A percentile compares a stretch with the other conserved stretches of the same genome.
phyloP scores from a whole-genome alignment of 2,113 vertebrate genomes.

The Notechis scutatus region DNA sequence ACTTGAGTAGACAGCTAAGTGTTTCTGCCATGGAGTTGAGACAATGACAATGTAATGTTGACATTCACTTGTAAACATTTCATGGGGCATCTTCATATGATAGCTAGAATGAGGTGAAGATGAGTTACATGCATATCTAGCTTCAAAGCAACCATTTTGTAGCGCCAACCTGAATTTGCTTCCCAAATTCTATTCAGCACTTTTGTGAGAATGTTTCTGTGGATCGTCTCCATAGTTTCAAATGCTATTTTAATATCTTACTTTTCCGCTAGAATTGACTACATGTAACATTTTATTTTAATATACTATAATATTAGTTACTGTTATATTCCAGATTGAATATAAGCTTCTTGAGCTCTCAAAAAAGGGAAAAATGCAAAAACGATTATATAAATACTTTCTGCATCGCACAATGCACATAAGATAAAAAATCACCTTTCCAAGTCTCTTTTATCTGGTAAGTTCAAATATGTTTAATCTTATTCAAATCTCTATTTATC shows the following conservation, averaged over 20 bases:
- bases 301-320: not conserved
- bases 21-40: not conserved
- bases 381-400: not conserved
- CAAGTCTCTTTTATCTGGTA: not conserved
- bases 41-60: not conserved
- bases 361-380: not conserved
- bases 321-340: not conserved
- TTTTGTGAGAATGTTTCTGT: not conserved
- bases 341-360: not conserved
- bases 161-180: not conserved
- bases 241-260: not conserved
- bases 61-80: not conserved
- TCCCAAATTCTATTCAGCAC: not conserved
- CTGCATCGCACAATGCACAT: not conserved
- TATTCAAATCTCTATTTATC: not conserved
- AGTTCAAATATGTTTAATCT: not conserved
- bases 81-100: not conserved
- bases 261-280: not conserved
- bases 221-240: not conserved
- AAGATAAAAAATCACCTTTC: not conserved
- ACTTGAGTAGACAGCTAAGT: not conserved
- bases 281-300: not conserved
- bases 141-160: not conserved
- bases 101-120: not conserved
- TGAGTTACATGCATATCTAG: not conserved